Percentiles rank a stretch among this genome's conserved stretches.
Conservation (phyloP, 2,797 vertebrate species). For the Dendrocincla tyrannina region DNA sequence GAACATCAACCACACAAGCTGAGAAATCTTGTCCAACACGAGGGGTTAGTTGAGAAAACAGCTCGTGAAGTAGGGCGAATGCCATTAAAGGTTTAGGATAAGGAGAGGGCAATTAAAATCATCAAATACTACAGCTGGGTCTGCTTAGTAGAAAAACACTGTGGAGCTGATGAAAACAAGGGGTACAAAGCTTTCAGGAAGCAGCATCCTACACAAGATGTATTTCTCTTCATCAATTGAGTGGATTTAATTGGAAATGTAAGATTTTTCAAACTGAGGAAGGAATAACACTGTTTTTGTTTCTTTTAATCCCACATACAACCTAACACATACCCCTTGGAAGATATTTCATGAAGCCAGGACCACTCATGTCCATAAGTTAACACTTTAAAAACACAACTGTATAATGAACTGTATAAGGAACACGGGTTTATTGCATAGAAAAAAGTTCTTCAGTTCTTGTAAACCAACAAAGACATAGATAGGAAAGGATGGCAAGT, state of each 20-base stretch:
- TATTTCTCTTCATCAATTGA: neutral
- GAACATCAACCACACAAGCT: neutral
- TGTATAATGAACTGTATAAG: neutral
- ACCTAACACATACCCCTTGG: neutral
- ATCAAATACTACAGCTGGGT: neutral
- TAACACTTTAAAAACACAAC: neutral
- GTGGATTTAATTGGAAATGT: neutral
- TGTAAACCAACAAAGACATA: neutral
- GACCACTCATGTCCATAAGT: neutral
- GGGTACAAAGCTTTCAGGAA: neutral
- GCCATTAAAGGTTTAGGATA: neutral
- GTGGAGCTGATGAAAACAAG: neutral
- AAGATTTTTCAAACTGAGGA: neutral
- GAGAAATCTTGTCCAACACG: neutral
- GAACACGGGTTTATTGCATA: neutral
- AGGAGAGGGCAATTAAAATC: neutral
- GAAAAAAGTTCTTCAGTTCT: neutral
- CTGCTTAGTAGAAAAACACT: neutral
- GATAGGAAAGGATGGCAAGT: neutral
- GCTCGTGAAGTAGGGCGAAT: neutral
- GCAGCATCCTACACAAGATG: neutral
- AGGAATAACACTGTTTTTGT: neutral
- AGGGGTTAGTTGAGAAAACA: neutral
- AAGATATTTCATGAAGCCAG: neutral
- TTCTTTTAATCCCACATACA: neutral